Evolutionary conservation across 2,888 invertebrate species (phyloP).

Genomic region (Tyria jacobaeae): DNA sequence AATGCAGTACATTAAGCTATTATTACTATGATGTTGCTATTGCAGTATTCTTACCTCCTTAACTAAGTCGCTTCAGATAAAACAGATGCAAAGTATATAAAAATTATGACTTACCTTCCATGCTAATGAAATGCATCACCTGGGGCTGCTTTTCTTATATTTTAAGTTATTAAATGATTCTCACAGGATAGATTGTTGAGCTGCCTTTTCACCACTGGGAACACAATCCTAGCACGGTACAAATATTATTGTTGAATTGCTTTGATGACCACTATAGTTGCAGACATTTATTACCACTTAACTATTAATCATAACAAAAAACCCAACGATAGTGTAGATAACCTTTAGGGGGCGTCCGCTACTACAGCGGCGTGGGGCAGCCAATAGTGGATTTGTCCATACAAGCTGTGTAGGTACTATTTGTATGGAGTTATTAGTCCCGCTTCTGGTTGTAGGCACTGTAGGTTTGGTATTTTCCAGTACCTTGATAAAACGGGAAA

Average conservation of each 20-base stretch:
- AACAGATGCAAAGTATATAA: neutral
- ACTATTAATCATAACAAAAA: neutral
- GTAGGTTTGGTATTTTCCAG: too few relatives aligned
- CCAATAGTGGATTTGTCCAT: too few relatives aligned
- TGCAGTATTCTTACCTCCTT: too few relatives aligned
- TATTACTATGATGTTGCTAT: too few relatives aligned
- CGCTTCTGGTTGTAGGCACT: too few relatives aligned
- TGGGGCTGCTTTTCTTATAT: too few relatives aligned
- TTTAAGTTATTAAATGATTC: neutral
- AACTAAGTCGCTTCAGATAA: too few relatives aligned
- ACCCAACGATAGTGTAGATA: conserved; percentile 8
- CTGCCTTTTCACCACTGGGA: neutral
- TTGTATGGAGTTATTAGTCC: neutral
- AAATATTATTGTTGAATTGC: neutral
- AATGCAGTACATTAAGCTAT: too few relatives aligned
- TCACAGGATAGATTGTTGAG: neutral
- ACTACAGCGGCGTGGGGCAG: neutral
- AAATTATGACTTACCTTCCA: neutral
- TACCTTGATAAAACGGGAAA: too few relatives aligned
- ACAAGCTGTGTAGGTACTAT: neutral
- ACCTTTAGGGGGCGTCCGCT: neutral
- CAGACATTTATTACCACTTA: neutral
- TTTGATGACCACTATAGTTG: neutral
- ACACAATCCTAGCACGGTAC: neutral
- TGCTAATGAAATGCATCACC: too few relatives aligned